Evolutionary conservation across 2,888 invertebrate genomes (phyloP).

Genomic region (Lagria hirta): DNA sequence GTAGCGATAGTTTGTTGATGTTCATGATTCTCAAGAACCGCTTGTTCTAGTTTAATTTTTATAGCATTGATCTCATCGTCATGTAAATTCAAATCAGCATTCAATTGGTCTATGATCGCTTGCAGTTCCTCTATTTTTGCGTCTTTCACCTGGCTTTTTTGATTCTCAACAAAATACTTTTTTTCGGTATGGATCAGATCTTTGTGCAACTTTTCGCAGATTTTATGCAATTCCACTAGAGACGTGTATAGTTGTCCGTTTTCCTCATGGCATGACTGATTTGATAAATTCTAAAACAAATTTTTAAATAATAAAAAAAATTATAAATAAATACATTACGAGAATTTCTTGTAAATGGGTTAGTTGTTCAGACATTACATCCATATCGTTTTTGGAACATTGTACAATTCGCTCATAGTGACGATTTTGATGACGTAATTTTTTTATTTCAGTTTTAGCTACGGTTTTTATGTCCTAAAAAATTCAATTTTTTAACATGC

Average conservation of each 20-base stretch:
- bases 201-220: constrained; percentile 37
- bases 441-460: constrained; percentile 24
- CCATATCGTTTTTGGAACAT: constrained; percentile 46
- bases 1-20: constrained; percentile 36
- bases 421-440: constrained; percentile 39
- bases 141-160: constrained; percentile 40
- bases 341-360: constrained; percentile 43
- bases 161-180: constrained; percentile 36
- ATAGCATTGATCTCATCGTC: constrained; percentile 45
- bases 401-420: constrained; percentile 43
- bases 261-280: constrained; percentile 40
- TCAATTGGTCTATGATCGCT: constrained; percentile 40
- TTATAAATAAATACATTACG: too few relatives aligned
- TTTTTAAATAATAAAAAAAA: constrained; percentile 1
- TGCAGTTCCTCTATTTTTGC: constrained; percentile 45
- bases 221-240: constrained; percentile 35
- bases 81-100: constrained; percentile 38
- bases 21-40: constrained; percentile 45
- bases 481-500: too few relatives aligned
- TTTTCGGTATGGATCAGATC: constrained; percentile 40
- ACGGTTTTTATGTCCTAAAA: constrained; percentile 2
- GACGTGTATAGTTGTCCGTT: constrained; percentile 35
- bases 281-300: constrained; percentile 40
- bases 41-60: constrained; percentile 48
- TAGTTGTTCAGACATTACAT: constrained; percentile 43